A percentile compares a stretch with the other conserved stretches of the same genome.
phyloP scores from a whole-genome alignment of 64 coral and sea anemone genomes.

The Montipora foliosa region DNA sequence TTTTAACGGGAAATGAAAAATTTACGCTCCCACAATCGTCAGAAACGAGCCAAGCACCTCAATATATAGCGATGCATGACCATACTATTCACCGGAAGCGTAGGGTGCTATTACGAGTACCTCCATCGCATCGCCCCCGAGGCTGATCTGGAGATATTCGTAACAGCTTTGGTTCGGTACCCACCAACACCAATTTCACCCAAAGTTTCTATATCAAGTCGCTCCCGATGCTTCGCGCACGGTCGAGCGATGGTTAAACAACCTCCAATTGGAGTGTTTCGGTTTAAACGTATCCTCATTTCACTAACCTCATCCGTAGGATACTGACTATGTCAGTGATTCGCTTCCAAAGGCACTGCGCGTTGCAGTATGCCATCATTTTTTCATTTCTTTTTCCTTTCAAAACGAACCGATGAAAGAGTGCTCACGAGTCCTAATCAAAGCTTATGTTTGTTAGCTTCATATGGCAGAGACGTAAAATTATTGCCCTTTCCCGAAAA shows the following conservation, averaged over 20 bases:
- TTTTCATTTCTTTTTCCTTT: not conserved
- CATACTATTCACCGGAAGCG: not conserved
- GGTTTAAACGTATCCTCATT: conserved; percentile 48
- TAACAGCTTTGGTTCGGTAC: conserved; percentile 60
- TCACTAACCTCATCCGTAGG: conserved; percentile 18
- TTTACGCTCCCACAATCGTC: not conserved
- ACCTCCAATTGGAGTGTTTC: conserved; percentile 53
- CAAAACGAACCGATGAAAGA: not conserved
- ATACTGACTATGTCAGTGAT: conserved; percentile 38
- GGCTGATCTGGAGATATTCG: conserved; percentile 53
- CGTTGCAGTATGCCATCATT: conserved; percentile 24
- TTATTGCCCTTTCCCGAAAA: not conserved
- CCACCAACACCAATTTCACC: conserved; percentile 41
- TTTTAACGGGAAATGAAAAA: not conserved
- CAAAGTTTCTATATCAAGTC: conserved; percentile 40
- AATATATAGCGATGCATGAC: not conserved
- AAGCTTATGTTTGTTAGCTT: too few relatives aligned
- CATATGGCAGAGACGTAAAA: too few relatives aligned
- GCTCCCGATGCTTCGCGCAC: conserved; percentile 45
- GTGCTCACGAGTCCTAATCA: too few relatives aligned
- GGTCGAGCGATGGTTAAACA: conserved; percentile 34
- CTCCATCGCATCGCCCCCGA: conserved; percentile 39
- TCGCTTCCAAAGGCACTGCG: conserved; percentile 36
- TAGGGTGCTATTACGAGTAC: conserved; percentile 41
- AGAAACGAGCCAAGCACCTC: not conserved